These are phyloP conservation scores for Perithous albicinctus DNA, from an alignment of 2,888 invertebrate species.

Conservation along the genomic window DNA sequence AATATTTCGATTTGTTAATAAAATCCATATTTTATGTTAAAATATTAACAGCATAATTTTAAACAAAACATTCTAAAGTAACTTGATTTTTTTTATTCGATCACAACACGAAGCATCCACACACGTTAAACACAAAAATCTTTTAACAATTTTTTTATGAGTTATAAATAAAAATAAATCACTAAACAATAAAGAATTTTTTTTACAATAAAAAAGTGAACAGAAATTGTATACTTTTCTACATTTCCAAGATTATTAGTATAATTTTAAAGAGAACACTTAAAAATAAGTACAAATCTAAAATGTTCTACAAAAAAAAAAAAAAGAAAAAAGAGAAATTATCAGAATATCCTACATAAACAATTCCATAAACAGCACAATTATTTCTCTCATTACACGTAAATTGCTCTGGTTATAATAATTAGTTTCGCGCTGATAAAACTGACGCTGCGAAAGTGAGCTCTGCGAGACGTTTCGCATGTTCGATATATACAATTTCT, in stretches of 20 bases:
- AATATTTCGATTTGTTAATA: no score
- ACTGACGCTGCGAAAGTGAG: not conserved
- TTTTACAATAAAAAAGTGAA: no score
- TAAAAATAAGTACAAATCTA: not conserved
- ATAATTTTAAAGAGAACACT: not conserved
- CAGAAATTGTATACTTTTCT: no score
- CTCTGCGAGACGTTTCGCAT: not conserved
- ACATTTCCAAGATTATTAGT: not conserved
- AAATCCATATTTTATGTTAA: no score
- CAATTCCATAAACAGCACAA: not conserved
- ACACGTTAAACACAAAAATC: no score
- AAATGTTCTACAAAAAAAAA: not conserved
- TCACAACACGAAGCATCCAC: no score
- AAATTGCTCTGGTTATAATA: not conserved
- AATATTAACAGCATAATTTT: no score
- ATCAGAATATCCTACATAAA: not conserved
- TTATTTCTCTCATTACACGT: constrained; percentile 3
- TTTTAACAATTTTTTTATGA: no score
- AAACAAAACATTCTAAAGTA: no score
- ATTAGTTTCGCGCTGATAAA: constrained; percentile 18
- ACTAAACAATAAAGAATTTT: no score
- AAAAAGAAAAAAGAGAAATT: not conserved
- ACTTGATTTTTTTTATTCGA: no score
- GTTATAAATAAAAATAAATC: no score
- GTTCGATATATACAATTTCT: not conserved